phyloP scores from a whole-genome alignment of 2,888 invertebrate species.

The Boloria selene region DNA sequence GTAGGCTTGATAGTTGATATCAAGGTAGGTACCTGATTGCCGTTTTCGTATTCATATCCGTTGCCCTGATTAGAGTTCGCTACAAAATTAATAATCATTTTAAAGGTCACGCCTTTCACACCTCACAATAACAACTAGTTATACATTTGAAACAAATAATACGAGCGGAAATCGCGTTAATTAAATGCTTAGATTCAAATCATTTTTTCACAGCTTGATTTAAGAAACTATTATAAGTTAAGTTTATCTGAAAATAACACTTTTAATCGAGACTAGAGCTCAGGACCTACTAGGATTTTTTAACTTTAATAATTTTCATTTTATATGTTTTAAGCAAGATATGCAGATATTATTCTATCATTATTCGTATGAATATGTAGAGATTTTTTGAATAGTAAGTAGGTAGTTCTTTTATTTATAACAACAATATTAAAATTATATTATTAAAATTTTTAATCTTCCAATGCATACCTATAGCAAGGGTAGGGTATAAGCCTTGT shows the following conservation, averaged over 20 bases:
- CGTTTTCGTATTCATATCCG: constrained; percentile 43
- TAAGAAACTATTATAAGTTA: neutral
- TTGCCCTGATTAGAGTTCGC: constrained; percentile 52
- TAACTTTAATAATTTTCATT: too few relatives aligned
- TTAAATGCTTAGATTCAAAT: constrained; percentile 4
- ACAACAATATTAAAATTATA: constrained; percentile 20
- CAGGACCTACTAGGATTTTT: too few relatives aligned
- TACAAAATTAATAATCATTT: constrained; percentile 50
- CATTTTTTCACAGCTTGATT: neutral
- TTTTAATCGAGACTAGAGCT: too few relatives aligned
- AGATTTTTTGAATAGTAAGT: too few relatives aligned
- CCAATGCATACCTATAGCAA: constrained; percentile 18
- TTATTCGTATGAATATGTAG: too few relatives aligned
- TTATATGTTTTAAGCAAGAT: too few relatives aligned
- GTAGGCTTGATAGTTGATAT: neutral
- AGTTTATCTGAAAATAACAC: too few relatives aligned
- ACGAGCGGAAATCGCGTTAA: constrained; percentile 30
- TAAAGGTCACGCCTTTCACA: constrained; percentile 61
- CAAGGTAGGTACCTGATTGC: neutral
- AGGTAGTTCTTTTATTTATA: neutral
- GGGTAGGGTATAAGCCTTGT: constrained; percentile 29
- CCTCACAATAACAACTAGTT: constrained; percentile 50
- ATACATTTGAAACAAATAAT: constrained; percentile 31
- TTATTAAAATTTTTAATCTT: constrained; percentile 6
- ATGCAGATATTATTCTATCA: too few relatives aligned